Evolutionary conservation across 2,113 vertebrate species (phyloP).

Genomic region (Cyrtonyx montezumae): DNA sequence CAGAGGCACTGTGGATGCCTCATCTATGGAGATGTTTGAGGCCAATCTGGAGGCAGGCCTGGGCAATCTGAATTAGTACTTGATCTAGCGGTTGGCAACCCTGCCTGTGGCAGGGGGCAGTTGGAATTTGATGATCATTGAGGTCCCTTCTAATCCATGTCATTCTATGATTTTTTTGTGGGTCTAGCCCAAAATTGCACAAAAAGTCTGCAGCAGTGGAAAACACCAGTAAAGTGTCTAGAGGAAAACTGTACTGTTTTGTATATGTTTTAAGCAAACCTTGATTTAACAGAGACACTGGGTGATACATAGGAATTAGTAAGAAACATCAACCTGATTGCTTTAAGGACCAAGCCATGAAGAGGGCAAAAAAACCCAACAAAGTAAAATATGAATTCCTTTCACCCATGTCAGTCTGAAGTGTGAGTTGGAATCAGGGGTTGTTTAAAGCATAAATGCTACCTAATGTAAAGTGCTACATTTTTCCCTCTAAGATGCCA

Average conservation of each 20-base stretch:
- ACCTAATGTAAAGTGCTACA: background rate
- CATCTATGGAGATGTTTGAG: too few relatives aligned
- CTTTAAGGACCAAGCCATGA: background rate
- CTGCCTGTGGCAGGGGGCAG: too few relatives aligned
- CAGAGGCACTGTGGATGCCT: too few relatives aligned
- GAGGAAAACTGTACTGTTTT: background rate
- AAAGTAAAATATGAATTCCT: background rate
- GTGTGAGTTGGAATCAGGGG: background rate
- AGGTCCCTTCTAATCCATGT: too few relatives aligned
- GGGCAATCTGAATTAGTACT: too few relatives aligned
- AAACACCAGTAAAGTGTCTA: background rate
- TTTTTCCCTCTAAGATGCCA: background rate
- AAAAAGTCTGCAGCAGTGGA: background rate
- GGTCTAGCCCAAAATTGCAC: background rate
- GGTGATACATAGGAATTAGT: background rate
- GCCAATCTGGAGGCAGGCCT: too few relatives aligned
- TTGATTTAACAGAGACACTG: background rate
- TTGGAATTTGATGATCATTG: too few relatives aligned
- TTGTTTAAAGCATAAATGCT: constrained; percentile 14
- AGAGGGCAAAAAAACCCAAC: background rate
- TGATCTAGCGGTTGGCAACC: too few relatives aligned
- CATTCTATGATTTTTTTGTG: background rate
- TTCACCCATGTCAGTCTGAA: background rate
- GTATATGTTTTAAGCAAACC: background rate
- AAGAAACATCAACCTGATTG: background rate